Conservation (phyloP, 2,797 vertebrate genomes). For the Falco cherrug region DNA sequence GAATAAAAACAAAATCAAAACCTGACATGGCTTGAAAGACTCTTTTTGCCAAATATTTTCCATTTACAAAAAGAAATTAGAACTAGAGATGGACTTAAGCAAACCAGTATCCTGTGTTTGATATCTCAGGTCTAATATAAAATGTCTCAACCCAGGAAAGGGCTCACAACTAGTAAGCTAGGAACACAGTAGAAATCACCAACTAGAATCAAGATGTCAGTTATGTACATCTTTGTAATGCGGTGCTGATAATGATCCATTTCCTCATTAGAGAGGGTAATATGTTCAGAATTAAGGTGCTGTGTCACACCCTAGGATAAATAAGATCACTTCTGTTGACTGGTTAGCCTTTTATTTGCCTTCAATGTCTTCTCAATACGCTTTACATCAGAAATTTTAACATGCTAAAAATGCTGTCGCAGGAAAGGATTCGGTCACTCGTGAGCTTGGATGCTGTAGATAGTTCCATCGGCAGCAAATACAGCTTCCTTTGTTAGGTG, state of each 20-base stretch:
- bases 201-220: background rate
- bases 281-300: background rate
- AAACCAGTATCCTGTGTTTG: background rate
- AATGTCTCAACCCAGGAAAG: background rate
- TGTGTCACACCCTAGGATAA: background rate
- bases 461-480: background rate
- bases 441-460: background rate
- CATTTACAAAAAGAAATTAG: background rate
- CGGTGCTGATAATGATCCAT: background rate
- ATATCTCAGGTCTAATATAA: background rate
- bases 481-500: background rate
- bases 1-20: slow-evolving; percentile 73
- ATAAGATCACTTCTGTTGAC: background rate
- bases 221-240: background rate
- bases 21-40: background rate
- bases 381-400: background rate
- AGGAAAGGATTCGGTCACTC: background rate
- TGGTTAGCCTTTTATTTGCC: background rate
- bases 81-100: background rate
- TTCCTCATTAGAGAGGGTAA: background rate
- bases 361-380: background rate
- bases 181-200: background rate
- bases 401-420: background rate
- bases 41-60: background rate
- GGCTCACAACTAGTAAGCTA: background rate